Evolutionary conservation across 2,888 invertebrate genomes (phyloP), one percentile per base, ranked within the genome.

Genomic region (Nomada hirtipes): DNA sequence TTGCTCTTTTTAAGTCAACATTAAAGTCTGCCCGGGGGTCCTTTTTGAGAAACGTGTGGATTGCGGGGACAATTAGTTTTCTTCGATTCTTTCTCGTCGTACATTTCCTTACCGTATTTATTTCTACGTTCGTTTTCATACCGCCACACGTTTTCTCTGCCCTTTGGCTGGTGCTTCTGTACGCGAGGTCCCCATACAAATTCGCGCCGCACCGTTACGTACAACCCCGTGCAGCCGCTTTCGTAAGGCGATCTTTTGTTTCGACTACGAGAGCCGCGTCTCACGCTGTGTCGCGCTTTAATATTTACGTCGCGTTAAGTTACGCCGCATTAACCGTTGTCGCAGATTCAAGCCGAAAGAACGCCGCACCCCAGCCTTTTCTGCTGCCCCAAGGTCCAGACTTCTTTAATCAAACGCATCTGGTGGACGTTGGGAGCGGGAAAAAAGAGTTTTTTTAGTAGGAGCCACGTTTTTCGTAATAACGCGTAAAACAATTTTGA

Each of bases 271-370:
- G 42, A 47, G 55, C 23, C 70, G 53, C 59, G 68, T 20, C 69
- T 83, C 52, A 64, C 68, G 57, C 57, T 59, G 70, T 65, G 75
- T 71, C 78, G 77, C 74, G 76, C 76, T 80, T 87, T 83, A 86
- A 89, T 88, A 88, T 86, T 89, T 85, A 89, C 84, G 84, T 79
- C 74, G 83, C 77, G 75, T 79, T 83, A 83, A 84, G 87, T 86
- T 87, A 84, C 83, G 83, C 79, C 85, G 81, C 88, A 80, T 88
- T 88, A 89, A 88, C 70, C 77, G 80, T 61, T 69, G 64, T 44
- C 76, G 77, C 60, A 53, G 68, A 20, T 57, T n/a, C 44, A 42
- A 52, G 60, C n/a, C 57, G 80, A 76, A 77, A 80, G 80, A 64
- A 80, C 70, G 70, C 79, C 61, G 67, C 63, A 23, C 79, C 63